Conservation (phyloP, 2,113 vertebrate genomes). For the Otus sunia region DNA sequence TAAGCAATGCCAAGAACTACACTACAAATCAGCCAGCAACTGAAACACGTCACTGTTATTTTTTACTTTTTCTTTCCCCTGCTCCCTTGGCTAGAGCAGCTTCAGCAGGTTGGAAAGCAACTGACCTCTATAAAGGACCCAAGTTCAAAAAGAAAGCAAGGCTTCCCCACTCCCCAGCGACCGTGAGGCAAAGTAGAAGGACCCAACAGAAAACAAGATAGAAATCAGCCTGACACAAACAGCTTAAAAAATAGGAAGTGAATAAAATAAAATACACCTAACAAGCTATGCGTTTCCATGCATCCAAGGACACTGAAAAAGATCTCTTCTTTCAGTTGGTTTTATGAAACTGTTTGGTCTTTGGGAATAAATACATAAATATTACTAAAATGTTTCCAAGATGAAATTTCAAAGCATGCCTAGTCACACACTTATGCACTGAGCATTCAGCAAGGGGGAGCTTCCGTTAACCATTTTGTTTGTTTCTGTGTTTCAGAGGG, state of each 20-base stretch:
- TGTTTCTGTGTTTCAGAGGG: neutral
- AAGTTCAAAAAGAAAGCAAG: neutral
- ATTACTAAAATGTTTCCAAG: neutral
- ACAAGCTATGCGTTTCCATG: neutral
- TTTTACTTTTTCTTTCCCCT: neutral
- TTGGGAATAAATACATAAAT: neutral
- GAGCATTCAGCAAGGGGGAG: neutral
- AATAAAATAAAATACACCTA: neutral
- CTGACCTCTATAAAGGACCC: neutral
- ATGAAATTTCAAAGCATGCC: neutral
- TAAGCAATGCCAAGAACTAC: conserved; percentile 8
- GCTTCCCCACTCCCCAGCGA: neutral
- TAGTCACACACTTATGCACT: neutral
- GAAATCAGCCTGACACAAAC: neutral
- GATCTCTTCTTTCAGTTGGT: neutral
- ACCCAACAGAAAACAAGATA: neutral
- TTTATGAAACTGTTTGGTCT: neutral
- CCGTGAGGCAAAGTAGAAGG: neutral
- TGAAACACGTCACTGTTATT: neutral
- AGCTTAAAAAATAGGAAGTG: neutral
- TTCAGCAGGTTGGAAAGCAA: neutral
- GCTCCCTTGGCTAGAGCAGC: neutral
- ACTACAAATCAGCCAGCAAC: neutral
- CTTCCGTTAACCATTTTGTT: neutral
- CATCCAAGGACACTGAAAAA: neutral